phyloP scores from a whole-genome alignment of 2,888 invertebrate genomes.

The Dasysyrphus albostriatus region DNA sequence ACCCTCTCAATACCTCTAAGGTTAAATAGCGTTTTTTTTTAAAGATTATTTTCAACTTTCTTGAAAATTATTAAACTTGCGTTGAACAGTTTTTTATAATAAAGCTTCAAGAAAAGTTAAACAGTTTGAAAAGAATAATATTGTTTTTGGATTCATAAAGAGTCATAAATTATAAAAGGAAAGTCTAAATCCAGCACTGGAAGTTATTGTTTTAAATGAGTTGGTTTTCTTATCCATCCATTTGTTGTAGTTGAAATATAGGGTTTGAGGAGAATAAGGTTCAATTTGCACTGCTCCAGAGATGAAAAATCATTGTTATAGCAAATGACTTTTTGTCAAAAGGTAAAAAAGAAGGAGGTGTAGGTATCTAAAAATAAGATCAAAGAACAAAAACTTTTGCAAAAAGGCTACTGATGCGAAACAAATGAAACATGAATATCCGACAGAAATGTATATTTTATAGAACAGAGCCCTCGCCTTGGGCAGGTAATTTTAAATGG shows the following conservation, averaged over 20 bases:
- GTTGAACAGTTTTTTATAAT: too few relatives aligned
- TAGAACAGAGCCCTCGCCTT: background rate
- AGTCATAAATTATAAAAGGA: too few relatives aligned
- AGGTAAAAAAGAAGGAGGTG: background rate
- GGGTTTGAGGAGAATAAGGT: background rate
- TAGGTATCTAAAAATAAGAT: background rate
- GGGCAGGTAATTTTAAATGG: background rate
- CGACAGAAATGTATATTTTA: background rate
- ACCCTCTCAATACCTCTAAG: too few relatives aligned
- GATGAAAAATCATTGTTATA: constrained; percentile 1
- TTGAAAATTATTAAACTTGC: too few relatives aligned
- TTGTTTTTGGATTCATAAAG: too few relatives aligned
- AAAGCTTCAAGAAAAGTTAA: too few relatives aligned
- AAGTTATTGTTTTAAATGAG: background rate
- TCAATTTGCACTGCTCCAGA: background rate
- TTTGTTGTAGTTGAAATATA: background rate
- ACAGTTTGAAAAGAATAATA: too few relatives aligned
- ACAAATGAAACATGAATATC: constrained; percentile 5
- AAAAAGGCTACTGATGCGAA: constrained; percentile 17
- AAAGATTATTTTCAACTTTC: too few relatives aligned
- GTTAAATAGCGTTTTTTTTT: too few relatives aligned
- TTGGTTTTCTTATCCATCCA: background rate
- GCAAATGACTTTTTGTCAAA: constrained; percentile 4
- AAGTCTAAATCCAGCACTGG: background rate
- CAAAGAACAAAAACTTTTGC: background rate